phyloP scores from a whole-genome alignment of 1,140 invertebrate species.

The Trachymyrmex cornetzi region DNA sequence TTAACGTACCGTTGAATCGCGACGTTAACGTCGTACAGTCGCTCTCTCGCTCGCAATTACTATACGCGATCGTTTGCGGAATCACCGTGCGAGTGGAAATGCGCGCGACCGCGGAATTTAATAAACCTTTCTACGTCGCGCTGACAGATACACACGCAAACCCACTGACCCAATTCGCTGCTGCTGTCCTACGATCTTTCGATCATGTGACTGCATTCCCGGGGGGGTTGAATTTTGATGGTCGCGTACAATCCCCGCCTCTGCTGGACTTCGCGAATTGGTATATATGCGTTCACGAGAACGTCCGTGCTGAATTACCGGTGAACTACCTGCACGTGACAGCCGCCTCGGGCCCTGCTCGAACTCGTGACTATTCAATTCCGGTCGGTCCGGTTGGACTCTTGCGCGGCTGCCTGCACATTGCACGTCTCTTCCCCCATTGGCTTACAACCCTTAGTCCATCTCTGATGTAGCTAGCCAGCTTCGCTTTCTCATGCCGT shows the following conservation, averaged over 20 bases:
- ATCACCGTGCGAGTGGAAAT: slow-evolving; percentile 32
- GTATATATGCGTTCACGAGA: slow-evolving; percentile 29
- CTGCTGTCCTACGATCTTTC: not conserved
- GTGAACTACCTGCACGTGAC: slow-evolving; percentile 65
- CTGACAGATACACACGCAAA: not conserved
- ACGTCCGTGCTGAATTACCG: slow-evolving; percentile 16
- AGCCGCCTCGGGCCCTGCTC: slow-evolving; percentile 55
- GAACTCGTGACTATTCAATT: slow-evolving; percentile 70
- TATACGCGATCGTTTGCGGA: slow-evolving; percentile 34
- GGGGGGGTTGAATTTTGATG: slow-evolving; percentile 44
- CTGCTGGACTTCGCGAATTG: not conserved
- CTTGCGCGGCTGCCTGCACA: slow-evolving; percentile 57
- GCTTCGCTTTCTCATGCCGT: slow-evolving; percentile 54
- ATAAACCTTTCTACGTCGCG: slow-evolving; percentile 41
- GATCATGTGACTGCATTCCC: not conserved
- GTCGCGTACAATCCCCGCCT: slow-evolving; percentile 4
- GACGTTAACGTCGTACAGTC: not conserved
- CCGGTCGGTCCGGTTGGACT: slow-evolving; percentile 47
- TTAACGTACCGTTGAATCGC: slow-evolving; percentile 28
- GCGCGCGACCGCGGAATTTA: slow-evolving; percentile 47
- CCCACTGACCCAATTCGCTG: slow-evolving; percentile 16
- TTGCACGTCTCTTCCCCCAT: slow-evolving; percentile 41
- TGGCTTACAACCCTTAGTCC: slow-evolving; percentile 13
- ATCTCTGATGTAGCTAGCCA: not conserved
- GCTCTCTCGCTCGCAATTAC: slow-evolving; percentile 30